These are phyloP conservation scores for Colinus virginianus DNA, from an alignment of 2,113 vertebrate genomes.

Conservation along the genomic window DNA sequence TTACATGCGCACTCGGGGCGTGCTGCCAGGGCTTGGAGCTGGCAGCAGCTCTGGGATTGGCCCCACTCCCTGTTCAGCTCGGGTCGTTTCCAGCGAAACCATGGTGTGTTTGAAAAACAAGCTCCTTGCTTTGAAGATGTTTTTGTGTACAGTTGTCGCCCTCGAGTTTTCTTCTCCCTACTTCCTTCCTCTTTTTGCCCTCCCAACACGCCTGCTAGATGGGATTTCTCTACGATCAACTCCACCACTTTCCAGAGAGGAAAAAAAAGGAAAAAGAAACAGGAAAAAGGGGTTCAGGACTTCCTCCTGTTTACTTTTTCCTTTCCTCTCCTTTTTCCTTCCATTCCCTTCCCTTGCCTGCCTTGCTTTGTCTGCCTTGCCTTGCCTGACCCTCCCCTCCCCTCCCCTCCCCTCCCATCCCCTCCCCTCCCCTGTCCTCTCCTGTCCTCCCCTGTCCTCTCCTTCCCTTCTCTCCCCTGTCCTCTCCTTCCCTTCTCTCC, in stretches of 20 bases:
- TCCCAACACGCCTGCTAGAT: not conserved
- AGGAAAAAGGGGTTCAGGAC: not conserved
- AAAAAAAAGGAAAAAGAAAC: not conserved
- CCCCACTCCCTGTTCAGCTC: rapidly evolving
- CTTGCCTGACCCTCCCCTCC: no score
- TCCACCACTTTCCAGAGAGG: not conserved
- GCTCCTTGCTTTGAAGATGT: not conserved
- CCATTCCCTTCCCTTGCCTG: no score
- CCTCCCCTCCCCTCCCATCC: no score
- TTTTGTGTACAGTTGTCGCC: not conserved
- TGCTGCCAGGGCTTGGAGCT: conserved; percentile 11
- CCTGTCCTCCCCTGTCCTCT: no score
- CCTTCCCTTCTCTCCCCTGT: no score
- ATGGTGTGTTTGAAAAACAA: conserved; percentile 28
- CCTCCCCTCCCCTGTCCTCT: no score
- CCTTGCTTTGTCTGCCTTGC: no score
- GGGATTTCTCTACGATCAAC: not conserved
- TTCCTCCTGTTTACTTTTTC: not conserved
- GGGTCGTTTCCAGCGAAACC: not conserved
- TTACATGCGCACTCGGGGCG: rapidly evolving
- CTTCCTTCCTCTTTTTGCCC: not conserved
- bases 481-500: no score
- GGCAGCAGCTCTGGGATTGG: not conserved
- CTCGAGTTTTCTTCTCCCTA: not conserved
- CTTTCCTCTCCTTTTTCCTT: no score